Evolutionary conservation across 2,888 invertebrate genomes (phyloP).

Genomic region (Platycnemis pennipes): DNA sequence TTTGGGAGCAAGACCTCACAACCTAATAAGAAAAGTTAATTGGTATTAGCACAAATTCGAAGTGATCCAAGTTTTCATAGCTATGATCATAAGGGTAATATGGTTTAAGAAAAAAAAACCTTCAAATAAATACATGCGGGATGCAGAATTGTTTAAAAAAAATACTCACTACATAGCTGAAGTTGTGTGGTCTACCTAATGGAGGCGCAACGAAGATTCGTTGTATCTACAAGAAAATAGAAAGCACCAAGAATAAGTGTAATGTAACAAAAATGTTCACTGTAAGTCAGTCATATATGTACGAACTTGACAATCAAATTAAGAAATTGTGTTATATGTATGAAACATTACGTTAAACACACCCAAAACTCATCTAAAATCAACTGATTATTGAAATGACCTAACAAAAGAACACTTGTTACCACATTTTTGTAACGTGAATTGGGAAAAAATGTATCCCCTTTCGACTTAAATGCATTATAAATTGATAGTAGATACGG

Average conservation of each 20-base stretch:
- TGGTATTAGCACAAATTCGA: neutral
- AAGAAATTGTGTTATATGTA: neutral
- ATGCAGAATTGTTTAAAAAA: neutral
- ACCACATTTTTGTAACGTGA: conserved; percentile 37
- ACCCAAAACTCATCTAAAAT: neutral
- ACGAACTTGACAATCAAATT: neutral
- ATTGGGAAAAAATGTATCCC: neutral
- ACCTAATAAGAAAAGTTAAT: conserved; percentile 2
- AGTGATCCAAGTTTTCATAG: neutral
- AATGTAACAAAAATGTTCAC: neutral
- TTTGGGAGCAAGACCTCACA: conserved; percentile 67
- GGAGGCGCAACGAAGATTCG: conserved; percentile 69
- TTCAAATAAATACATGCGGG: neutral
- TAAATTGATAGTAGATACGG: neutral
- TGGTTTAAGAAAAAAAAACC: neutral
- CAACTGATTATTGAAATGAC: neutral
- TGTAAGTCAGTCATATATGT: neutral
- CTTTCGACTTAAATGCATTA: neutral
- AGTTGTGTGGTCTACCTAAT: conserved; percentile 73
- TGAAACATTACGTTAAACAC: neutral
- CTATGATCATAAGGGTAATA: neutral
- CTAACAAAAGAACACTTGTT: conserved; percentile 57
- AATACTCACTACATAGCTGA: conserved; percentile 83
- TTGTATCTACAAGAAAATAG: conserved; percentile 68
- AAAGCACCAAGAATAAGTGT: neutral